Base-by-base conservation (phyloP, 2,113 vertebrate species). In the Peromyscus maniculatus region DNA sequence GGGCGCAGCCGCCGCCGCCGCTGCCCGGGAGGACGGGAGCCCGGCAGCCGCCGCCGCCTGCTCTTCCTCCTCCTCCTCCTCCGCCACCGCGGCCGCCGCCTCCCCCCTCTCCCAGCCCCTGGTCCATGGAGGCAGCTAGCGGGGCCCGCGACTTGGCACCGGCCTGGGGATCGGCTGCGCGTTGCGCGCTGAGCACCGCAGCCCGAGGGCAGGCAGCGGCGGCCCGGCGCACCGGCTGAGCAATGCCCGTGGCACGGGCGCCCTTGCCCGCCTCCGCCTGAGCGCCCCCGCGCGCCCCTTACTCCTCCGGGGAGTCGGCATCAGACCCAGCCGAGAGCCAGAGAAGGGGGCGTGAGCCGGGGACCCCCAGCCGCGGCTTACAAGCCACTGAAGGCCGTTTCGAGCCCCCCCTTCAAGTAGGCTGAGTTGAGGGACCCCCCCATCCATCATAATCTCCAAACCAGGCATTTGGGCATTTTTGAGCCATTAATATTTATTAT, bases 81-180 rank as follows among this genome's bases (percentile, higher is more conserved):
- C 97, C 97, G 97, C 98, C 97, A 87, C 98, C 98, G 97, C 97
- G 98, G 98, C 98, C 98, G 97, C 98, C 98, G 97, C 98, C 97
- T 91, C 90, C 97, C 96, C 94, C 90, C 24, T 97, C 98, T 98
- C 98, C 95, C 97, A 98, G 98, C 99, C 98, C 98, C 97, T 99
- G 98, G 98, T 98, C 98, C 99, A 99, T 99, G 99, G 98, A 97
- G 98, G 98, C 98, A 99, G 98, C 99, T 99, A 99, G 98, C 98
- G 97, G 98, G 97, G 98, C 98, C 98, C 93, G 98, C 97, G 97
- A 98, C 97, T 98, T 97, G 97, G 98, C 97, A 98, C 98, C 94
- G 98, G 98, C 97, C 96, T 93, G 97, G 98, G 97, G 96, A 97
- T 95, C 96, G 67, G 97, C 93, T 97, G 98, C 90, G 97, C 98